Percentiles rank a stretch among this genome's conserved stretches.
Conservation (phyloP, 1,140 invertebrate genomes). For the Tribolium castaneum region DNA sequence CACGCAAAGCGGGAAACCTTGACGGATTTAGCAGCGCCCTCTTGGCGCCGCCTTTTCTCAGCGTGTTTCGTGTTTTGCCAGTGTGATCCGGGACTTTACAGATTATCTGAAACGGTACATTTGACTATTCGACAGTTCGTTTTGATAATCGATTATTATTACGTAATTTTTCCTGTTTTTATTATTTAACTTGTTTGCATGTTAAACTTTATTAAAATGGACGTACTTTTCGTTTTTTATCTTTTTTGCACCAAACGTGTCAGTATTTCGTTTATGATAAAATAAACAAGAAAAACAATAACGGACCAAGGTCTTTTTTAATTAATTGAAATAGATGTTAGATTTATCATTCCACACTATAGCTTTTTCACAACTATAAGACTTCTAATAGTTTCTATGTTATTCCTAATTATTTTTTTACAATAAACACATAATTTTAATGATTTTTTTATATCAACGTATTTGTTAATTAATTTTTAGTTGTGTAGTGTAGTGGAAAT, state of each 20-base stretch:
- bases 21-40: too few relatives aligned
- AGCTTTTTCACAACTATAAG: slow-evolving; percentile 59
- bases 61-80: too few relatives aligned
- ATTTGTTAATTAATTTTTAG: slow-evolving; percentile 64
- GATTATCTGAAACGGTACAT: slow-evolving; percentile 7
- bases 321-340: slow-evolving; percentile 49
- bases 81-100: neutral
- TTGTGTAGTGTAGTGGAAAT: slow-evolving; percentile 56
- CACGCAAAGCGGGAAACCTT: too few relatives aligned
- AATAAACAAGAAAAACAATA: slow-evolving; percentile 47
- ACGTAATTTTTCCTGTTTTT: slow-evolving; percentile 21
- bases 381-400: slow-evolving; percentile 59
- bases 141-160: neutral
- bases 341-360: slow-evolving; percentile 60
- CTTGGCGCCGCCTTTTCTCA: neutral
- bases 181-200: neutral
- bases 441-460: slow-evolving; percentile 61
- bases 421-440: slow-evolving; percentile 60
- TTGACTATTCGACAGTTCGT: neutral
- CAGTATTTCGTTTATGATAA: slow-evolving; percentile 58
- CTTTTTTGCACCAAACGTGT: slow-evolving; percentile 54
- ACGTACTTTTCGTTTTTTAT: slow-evolving; percentile 29
- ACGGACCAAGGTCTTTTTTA: slow-evolving; percentile 57
- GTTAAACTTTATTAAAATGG: slow-evolving; percentile 30
- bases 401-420: slow-evolving; percentile 63